Conservation (phyloP, 2,888 invertebrate genomes). For the Dermolepida albohirtum region DNA sequence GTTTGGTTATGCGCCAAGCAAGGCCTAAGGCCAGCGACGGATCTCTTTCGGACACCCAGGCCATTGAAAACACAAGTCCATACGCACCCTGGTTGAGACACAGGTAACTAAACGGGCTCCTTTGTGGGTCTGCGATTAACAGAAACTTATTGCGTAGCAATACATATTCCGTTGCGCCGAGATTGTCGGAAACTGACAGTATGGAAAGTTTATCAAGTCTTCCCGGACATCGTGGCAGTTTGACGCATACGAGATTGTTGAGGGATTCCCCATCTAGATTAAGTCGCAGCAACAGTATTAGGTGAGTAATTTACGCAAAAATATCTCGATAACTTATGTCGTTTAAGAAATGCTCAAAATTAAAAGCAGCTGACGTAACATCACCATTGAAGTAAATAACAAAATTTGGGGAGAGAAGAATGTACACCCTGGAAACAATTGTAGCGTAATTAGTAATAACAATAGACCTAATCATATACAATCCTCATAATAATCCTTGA, state of each 20-base stretch:
- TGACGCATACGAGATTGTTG: conserved; percentile 77
- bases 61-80: conserved; percentile 84
- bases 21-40: conserved; percentile 74
- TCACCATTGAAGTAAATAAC: too few relatives aligned
- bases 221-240: conserved; percentile 72
- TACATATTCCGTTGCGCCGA: conserved; percentile 78
- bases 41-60: conserved; percentile 87
- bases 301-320: conserved; percentile 69
- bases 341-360: too few relatives aligned
- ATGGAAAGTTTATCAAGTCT: conserved; percentile 79
- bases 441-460: too few relatives aligned
- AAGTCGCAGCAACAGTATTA: conserved; percentile 92
- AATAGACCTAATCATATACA: too few relatives aligned
- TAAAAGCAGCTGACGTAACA: too few relatives aligned
- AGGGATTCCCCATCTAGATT: conserved; percentile 80
- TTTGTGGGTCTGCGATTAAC: neutral
- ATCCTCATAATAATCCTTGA: too few relatives aligned
- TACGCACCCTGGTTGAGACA: conserved; percentile 90
- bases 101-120: conserved; percentile 68
- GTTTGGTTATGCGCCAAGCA: conserved; percentile 62
- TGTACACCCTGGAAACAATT: too few relatives aligned
- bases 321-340: neutral
- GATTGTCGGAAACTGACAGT: conserved; percentile 91
- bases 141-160: conserved; percentile 68
- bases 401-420: too few relatives aligned